Base-by-base conservation (phyloP, 2,113 vertebrate species). In the Sorex araneus region DNA sequence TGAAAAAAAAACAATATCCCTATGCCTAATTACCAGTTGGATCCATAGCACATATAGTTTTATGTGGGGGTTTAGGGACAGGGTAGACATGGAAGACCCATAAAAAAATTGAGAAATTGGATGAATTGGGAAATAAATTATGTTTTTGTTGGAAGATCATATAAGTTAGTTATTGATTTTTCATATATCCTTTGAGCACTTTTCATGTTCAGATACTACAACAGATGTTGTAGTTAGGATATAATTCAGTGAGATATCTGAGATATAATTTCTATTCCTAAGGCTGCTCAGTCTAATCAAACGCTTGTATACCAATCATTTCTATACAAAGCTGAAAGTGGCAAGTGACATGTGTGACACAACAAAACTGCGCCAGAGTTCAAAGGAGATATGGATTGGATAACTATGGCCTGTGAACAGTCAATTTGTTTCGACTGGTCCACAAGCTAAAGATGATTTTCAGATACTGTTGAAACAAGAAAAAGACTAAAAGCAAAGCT, bases 381-480 rank as follows among this genome's bases (percentile, higher is more conserved):
- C 63, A 82, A 27, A 93, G 15, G 92, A 81, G 32, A 43, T 8
- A 23, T 30, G 27, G 19, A 30, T n/a, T 85, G 36, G 30, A 40
- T 70, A 92, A 78, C n/a, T 84, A n/a, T n/a, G 84, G 8, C 3
- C 50, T 15, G 77, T 64, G 32, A 85, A 47, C 47, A 54, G 54
- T 54, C 54, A 40, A 2, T 36, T 63, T 81, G 57, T 45, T 92
- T 89, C n/a, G 75, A 87, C 84, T 45, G 73, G 43, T 21, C 57
- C 10, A 47, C 4, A 2, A 76, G 13, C 43, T 75, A 81, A 87
- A n/a, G 11, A 81, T 73, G 30, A 64, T 40, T 78, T 90, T 89
- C 63, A 89, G 21, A 87, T 47, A 87, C 92, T 60, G 34, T 87
- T 84, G 66, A 84, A 95, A 74, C 19, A 94, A 79, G 73, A 78